Base-by-base conservation (phyloP, 2,888 invertebrate species). In the Caenorhabditis angaria region DNA sequence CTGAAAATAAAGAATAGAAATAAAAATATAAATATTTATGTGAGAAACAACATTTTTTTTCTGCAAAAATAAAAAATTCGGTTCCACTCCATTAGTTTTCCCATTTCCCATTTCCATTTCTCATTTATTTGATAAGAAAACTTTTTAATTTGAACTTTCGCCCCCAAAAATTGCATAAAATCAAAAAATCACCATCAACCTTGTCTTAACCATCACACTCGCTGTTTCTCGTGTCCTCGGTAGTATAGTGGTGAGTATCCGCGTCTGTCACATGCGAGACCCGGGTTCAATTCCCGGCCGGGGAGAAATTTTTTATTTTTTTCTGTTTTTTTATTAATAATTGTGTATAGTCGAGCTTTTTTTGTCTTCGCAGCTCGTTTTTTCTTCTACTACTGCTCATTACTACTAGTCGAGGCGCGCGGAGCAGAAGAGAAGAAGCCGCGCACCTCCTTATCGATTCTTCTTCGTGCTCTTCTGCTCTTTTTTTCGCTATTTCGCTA, bases 221-320 rank as follows among this genome's bases (percentile, higher is more conserved):
- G n/a, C n/a, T n/a, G n/a, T n/a, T n/a, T n/a, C n/a, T n/a, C 58
- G 69, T 73, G 77, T 82, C 80, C 81, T 80, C 80, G 81, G 81
- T 83, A 83, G 82, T 83, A 82, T 83, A 83, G 82, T 83, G 81
- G 82, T 83, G 72, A 83, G 82, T 83, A 83, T 83, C 83, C 83
- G 82, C 82, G 83, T 78, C 83, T 83, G 83, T 83, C 83, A 83
- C 83, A 79, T 83, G 83, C 83, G 83, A 83, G 83, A 83, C 83
- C 83, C 83, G 81, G 80, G 82, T 83, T 83, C 82, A 79, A 83
- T 83, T 82, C 82, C 82, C 82, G 83, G 83, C 81, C 82, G 81
- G 82, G 81, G 82, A 83, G 82, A 78, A 78, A 65, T 64, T 41
- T 14, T 41, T 14, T 14, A 3, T 41, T 41, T 14, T 41, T 41